Base-by-base conservation (phyloP, 2,797 vertebrate genomes). In the Helicolenus hilgendorfi region DNA sequence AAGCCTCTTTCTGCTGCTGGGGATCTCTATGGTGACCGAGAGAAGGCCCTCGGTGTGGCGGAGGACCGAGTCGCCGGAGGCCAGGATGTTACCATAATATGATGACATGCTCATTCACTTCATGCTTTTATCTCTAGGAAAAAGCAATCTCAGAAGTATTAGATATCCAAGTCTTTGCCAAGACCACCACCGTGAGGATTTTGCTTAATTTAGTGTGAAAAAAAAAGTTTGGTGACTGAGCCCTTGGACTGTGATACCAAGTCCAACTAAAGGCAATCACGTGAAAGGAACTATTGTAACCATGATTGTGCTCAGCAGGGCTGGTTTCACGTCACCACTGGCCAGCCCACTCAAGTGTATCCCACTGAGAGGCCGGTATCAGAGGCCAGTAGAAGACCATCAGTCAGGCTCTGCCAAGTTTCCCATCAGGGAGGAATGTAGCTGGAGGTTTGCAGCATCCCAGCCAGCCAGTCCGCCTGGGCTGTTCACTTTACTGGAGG, bases 1-100 rank as follows among this genome's bases (percentile, higher is more conserved):
- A 96, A 95, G 94, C 75, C 86, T 82, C 91, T 92, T 89, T 94
- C 90, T 95, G 91, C 92, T 85, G 90, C 77, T n/a, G 60, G 60
- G 81, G 76, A 81, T 94, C 90, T 83, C 94, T 88, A 95, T 94
- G 96, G 95, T 33, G 89, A 91, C 93, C 81, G 53, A 18, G 4
- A 31, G 79, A 59, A 53, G 18, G 81, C 49, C 33, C 88, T 82
- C 29, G 8, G 84, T 74, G 84, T 33, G 84, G 59, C 64, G 71
- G 67, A 81, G 90, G 84, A 62, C 85, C 9, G 38, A 86, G 67
- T 65, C n/a, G 18, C 85, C 15, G 77, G 77, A 88, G 89, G 85
- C 84, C 85, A 45, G 67, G 84, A 89, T 84, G 91, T 82, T 79
- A 88, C 81, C 85, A 86, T 70, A 90, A 87, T 73, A 86, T 88